Base-by-base conservation (phyloP, 2,888 invertebrate species). In the Agonum fuliginosum region DNA sequence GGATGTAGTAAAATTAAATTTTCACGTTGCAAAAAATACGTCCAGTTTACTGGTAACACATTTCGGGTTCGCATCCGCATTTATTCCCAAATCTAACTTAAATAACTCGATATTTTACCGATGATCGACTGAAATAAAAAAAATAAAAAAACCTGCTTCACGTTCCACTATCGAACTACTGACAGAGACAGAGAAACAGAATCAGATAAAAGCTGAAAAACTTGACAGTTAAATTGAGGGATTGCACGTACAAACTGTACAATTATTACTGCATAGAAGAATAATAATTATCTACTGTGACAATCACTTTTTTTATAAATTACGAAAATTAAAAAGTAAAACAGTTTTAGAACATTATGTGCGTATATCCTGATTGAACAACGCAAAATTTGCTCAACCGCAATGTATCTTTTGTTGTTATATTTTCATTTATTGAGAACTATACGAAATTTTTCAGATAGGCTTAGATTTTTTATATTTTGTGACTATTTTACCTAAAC, bases 1-100 rank as follows among this genome's bases (percentile, higher is more conserved):
- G 19, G 24, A 67, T 69, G 69, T 69, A 46, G 43, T 46, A 27
- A 69, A 69, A 69, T 69, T 69, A 17, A 69, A 69, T 69, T 69
- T 69, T 43, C 69, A 46, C 69, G 24, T 46, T 20, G 17, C 43
- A 69, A 69, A 69, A 69, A 69, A 3, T 27, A 30, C 30, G 58
- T 27, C 14, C 10, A 34, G 30, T 30, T 43, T 34, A 12, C 8
- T 10, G 6, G 30, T 51, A 62, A 62, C 58, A 62, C 58, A 62
- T 62, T 62, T 62, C 30, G 1, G 20, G 17, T 62, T 30, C 58
- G 30, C 58, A 62, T 34, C 14, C 1, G 30, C 30, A 62, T 62
- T 62, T 30, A 27, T 14, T 58, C 17, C 58, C 30, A 58, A 54
- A 58, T 30, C 12, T 17, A 58, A 58, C 30, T 30, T 30, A 22